Conservation (phyloP, 2,888 invertebrate species). For the Sturmia bella region DNA sequence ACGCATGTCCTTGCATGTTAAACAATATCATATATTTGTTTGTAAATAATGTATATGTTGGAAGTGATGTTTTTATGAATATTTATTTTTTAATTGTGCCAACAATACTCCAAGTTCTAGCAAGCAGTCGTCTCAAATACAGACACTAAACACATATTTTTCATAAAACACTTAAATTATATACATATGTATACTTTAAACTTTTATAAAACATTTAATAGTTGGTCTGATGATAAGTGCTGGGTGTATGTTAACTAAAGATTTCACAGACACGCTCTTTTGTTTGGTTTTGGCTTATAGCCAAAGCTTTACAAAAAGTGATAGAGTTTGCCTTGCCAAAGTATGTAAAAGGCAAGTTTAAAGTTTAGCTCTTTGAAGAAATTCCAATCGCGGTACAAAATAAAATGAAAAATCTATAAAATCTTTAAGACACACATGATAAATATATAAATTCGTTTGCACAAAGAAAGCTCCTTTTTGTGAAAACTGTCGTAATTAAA, state of each 20-base stretch:
- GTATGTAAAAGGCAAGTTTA: too few relatives aligned
- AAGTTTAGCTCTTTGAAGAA: too few relatives aligned
- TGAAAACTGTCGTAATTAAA: too few relatives aligned
- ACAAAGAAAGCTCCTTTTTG: too few relatives aligned
- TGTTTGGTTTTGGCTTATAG: not conserved
- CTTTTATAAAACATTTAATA: constrained; percentile 17
- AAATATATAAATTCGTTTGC: too few relatives aligned
- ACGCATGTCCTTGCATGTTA: constrained; percentile 49
- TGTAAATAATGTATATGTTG: constrained; percentile 41
- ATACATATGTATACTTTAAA: not conserved
- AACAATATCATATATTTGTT: constrained; percentile 59
- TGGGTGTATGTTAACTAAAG: constrained; percentile 48
- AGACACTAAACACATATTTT: constrained; percentile 46
- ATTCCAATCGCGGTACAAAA: too few relatives aligned
- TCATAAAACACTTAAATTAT: not conserved
- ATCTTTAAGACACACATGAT: too few relatives aligned
- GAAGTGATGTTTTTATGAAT: constrained; percentile 22
- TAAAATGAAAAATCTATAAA: too few relatives aligned
- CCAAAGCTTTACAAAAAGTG: not conserved
- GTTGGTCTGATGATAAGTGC: constrained; percentile 47
- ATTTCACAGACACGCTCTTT: not conserved
- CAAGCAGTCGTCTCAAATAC: constrained; percentile 26
- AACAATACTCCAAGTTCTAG: constrained; percentile 28
- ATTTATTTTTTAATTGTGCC: constrained; percentile 16
- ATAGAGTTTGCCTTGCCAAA: not conserved